Conservation (phyloP, 2,797 vertebrate genomes). For the Coendou prehensilis region DNA sequence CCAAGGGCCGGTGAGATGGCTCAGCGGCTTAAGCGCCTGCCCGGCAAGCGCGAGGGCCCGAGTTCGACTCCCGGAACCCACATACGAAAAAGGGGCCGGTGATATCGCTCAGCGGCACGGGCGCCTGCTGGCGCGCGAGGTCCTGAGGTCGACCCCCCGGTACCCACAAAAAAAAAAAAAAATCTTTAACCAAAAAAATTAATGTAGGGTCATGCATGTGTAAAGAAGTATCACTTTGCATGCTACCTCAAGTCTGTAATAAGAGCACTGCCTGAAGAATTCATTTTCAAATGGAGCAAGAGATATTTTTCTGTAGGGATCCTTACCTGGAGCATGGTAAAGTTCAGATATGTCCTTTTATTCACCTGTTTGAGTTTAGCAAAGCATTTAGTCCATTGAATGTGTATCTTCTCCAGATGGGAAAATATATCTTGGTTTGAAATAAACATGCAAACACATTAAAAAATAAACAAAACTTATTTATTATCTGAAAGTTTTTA, state of each 20-base stretch:
- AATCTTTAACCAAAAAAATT: slow-evolving; percentile 30
- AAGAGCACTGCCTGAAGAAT: not conserved
- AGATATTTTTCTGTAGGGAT: not conserved
- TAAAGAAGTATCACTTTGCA: not conserved
- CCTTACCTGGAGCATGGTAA: not conserved
- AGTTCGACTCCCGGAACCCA: no score
- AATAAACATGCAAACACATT: not conserved
- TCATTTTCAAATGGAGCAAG: slow-evolving; percentile 20
- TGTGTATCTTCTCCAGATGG: not conserved
- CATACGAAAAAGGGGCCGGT: no score
- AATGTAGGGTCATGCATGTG: not conserved
- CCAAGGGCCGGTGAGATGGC: no score
- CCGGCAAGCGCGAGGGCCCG: no score
- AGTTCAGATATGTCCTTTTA: not conserved
- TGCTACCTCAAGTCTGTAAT: not conserved
- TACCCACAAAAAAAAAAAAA: no score
- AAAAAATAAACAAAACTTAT: not conserved
- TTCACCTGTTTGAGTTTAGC: not conserved
- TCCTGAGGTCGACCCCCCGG: no score
- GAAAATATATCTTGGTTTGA: not conserved
- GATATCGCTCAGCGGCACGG: no score
- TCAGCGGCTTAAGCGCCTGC: no score
- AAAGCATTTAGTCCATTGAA: not conserved
- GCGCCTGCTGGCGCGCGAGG: no score
- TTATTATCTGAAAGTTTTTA: not conserved